Conservation (phyloP, 2,888 invertebrate species). For the Cancer borealis region DNA sequence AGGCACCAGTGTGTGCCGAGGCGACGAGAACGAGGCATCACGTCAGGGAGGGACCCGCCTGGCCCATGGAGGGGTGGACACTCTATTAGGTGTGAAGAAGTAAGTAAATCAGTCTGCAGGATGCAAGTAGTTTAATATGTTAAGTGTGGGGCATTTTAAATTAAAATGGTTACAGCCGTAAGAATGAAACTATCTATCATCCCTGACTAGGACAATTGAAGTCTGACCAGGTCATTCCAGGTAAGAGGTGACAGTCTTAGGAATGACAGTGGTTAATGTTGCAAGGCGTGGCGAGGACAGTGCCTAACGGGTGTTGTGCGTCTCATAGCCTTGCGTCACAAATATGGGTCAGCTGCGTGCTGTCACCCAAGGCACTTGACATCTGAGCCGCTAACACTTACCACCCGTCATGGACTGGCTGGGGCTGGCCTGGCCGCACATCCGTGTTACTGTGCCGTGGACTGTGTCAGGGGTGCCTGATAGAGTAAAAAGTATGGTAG, state of each 20-base stretch:
- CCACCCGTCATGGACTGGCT: background rate
- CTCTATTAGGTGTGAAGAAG: background rate
- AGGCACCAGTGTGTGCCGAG: background rate
- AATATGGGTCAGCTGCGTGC: slow-evolving; percentile 43
- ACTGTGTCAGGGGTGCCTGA: background rate
- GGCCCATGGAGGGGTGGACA: slow-evolving; percentile 1
- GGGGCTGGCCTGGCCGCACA: background rate
- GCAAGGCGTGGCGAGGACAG: background rate
- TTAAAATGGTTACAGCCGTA: background rate
- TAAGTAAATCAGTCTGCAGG: background rate
- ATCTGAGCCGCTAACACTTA: slow-evolving; percentile 26
- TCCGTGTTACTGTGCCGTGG: background rate
- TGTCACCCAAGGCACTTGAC: slow-evolving; percentile 35
- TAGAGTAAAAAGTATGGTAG: background rate
- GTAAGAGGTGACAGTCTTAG: background rate
- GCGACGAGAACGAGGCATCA: background rate
- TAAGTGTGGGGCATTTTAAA: background rate
- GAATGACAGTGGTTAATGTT: background rate
- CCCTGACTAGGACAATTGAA: background rate
- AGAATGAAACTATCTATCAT: background rate
- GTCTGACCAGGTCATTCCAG: background rate
- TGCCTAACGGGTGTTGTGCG: background rate
- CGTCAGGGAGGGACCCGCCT: slow-evolving; percentile 14
- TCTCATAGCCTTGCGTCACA: slow-evolving; percentile 25
- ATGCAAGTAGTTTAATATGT: background rate